These are phyloP conservation scores for Euschistus heros DNA, from an alignment of 1,140 invertebrate genomes.

Conservation along the genomic window DNA sequence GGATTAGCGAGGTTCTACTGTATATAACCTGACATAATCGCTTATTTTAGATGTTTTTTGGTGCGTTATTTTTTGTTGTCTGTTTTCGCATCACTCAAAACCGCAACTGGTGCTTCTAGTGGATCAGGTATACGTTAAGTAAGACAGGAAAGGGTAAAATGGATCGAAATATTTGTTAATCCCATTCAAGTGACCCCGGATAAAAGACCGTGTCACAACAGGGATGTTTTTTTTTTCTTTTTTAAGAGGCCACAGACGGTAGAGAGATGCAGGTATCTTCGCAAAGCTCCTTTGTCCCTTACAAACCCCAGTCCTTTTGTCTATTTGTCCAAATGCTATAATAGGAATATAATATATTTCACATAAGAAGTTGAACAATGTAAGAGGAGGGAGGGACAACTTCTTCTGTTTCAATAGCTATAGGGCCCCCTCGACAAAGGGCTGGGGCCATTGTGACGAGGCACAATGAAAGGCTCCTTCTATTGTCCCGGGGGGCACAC, in stretches of 20 bases:
- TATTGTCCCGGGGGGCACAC: constrained; percentile 1
- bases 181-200: too few relatives aligned
- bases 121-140: too few relatives aligned
- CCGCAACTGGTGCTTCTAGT: too few relatives aligned
- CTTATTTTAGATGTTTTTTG: too few relatives aligned
- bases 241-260: constrained; percentile 3
- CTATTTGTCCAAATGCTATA: constrained; percentile 23
- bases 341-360: constrained; percentile 26
- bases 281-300: constrained; percentile 3
- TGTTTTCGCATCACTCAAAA: too few relatives aligned
- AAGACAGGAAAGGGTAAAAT: too few relatives aligned
- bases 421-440: background rate
- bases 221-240: constrained; percentile 2
- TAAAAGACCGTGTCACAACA: constrained; percentile 7
- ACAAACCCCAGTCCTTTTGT: constrained; percentile 12
- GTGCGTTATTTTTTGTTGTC: too few relatives aligned
- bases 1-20: too few relatives aligned
- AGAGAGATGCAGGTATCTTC: constrained; percentile 6
- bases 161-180: too few relatives aligned
- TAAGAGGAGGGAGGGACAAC: constrained; percentile 14
- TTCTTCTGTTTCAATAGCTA: constrained; percentile 23
- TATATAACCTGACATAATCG: too few relatives aligned
- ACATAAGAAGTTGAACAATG: constrained; percentile 24
- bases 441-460: background rate
- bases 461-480: constrained; percentile 3